These are phyloP conservation scores for Carcharodon carcharias DNA, from an alignment of 2,797 vertebrate species.

Conservation along the genomic window DNA sequence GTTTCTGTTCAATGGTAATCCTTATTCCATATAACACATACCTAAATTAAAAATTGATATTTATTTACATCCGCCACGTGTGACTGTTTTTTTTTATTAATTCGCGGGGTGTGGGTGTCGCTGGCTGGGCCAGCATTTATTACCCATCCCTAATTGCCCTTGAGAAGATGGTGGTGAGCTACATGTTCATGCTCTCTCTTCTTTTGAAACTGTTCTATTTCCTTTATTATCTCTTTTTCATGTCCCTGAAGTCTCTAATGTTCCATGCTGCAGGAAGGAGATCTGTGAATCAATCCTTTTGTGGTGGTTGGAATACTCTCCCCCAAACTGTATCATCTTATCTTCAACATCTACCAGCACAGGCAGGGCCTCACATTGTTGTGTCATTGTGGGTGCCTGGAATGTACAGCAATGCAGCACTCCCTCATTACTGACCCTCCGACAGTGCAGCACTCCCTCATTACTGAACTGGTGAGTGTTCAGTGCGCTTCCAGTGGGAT, in stretches of 20 bases:
- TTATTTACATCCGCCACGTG: background rate
- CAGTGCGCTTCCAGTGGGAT: background rate
- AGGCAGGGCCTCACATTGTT: background rate
- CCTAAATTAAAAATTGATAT: background rate
- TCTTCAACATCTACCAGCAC: background rate
- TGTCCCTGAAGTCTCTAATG: background rate
- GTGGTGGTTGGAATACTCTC: background rate
- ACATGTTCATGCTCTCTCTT: background rate
- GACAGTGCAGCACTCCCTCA: background rate
- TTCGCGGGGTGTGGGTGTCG: too few species aligned
- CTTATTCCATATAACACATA: too few species aligned
- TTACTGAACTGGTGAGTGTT: background rate
- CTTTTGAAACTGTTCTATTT: background rate
- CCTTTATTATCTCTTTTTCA: background rate
- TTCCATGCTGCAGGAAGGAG: background rate
- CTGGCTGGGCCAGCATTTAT: too few species aligned
- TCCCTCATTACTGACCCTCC: background rate
- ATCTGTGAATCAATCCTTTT: background rate
- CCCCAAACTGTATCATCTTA: background rate
- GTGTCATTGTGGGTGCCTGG: background rate
- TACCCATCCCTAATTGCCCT: too few species aligned
- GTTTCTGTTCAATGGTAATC: too few species aligned
- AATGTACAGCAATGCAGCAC: background rate
- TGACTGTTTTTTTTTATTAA: too few species aligned
- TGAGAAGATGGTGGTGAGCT: too few species aligned